Conservation (phyloP, 2,888 invertebrate species). For the Leuctra nigra region DNA sequence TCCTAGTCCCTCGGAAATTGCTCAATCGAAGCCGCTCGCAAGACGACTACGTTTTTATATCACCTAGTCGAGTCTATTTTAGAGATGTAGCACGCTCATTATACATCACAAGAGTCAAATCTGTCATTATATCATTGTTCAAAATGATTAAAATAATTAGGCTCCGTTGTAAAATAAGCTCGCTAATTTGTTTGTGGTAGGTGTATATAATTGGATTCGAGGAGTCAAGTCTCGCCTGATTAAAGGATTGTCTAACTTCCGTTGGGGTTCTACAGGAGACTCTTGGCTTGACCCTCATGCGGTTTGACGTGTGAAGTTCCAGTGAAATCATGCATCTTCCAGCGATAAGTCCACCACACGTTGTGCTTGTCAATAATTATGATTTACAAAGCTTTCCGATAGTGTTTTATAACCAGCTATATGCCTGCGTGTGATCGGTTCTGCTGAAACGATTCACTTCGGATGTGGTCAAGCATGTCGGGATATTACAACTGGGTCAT, state of each 20-base stretch:
- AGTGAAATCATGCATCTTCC: not conserved
- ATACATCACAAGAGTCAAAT: too few species aligned
- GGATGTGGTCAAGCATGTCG: not conserved
- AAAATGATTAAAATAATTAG: conserved; percentile 14
- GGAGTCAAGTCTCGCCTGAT: conserved; percentile 2
- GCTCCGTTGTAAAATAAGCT: not conserved
- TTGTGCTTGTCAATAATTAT: not conserved
- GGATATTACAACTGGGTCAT: conserved; percentile 10
- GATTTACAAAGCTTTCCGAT: not conserved
- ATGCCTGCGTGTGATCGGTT: not conserved
- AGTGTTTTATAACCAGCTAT: not conserved
- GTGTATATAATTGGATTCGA: conserved; percentile 5
- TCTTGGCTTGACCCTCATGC: not conserved
- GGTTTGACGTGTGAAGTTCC: not conserved
- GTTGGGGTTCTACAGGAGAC: not conserved
- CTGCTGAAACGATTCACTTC: not conserved
- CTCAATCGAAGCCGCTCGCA: conserved; percentile 5
- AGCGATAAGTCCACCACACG: too few species aligned
- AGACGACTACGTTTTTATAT: not conserved
- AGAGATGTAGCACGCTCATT: conserved; percentile 2
- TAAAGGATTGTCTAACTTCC: conserved; percentile 12
- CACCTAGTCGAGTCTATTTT: not conserved
- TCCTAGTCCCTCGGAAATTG: conserved; percentile 12
- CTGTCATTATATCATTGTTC: not conserved
- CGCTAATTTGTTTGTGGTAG: conserved; percentile 19